phyloP scores from a whole-genome alignment of 64 coral and sea anemone species.

The Dendrophyllia cribrosa region DNA sequence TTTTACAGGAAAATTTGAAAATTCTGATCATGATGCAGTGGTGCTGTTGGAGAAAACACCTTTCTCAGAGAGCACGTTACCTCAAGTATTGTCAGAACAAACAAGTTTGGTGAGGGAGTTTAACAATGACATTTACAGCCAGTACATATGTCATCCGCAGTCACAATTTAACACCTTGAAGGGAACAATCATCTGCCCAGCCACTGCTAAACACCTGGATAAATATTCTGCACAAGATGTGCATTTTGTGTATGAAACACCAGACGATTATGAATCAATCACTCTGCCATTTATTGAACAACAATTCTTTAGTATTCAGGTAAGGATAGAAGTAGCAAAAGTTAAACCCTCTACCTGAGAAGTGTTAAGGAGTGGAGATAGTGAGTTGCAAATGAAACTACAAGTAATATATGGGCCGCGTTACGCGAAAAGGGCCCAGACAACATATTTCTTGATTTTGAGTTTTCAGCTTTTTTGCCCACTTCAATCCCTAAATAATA shows the following conservation, averaged over 20 bases:
- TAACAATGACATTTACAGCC: conserved; percentile 92
- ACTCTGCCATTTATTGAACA: conserved; percentile 89
- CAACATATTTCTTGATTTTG: too few species aligned
- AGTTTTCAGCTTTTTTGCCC: too few species aligned
- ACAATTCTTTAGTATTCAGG: conserved; percentile 90
- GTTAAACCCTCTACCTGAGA: background rate
- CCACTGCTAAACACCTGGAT: conserved; percentile 85
- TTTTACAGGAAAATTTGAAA: conserved; percentile 74
- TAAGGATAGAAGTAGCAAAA: background rate
- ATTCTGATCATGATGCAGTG: conserved; percentile 84
- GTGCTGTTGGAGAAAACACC: conserved; percentile 98
- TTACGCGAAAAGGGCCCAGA: too few species aligned
- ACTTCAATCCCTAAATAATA: too few species aligned
- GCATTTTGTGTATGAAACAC: conserved; percentile 85
- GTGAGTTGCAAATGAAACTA: too few species aligned
- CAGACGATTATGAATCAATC: conserved; percentile 73
- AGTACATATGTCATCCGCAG: conserved; percentile 78
- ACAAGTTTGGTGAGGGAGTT: conserved; percentile 75
- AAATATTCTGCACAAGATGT: conserved; percentile 79
- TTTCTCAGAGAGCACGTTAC: conserved; percentile 70
- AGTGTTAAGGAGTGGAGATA: too few species aligned
- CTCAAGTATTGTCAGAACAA: conserved; percentile 71
- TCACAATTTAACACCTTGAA: conserved; percentile 82
- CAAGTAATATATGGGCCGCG: too few species aligned
- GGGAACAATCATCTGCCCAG: conserved; percentile 92